These are phyloP conservation scores for Drosophila tani DNA, from an alignment of 1,140 invertebrate species.

Conservation along the genomic window DNA sequence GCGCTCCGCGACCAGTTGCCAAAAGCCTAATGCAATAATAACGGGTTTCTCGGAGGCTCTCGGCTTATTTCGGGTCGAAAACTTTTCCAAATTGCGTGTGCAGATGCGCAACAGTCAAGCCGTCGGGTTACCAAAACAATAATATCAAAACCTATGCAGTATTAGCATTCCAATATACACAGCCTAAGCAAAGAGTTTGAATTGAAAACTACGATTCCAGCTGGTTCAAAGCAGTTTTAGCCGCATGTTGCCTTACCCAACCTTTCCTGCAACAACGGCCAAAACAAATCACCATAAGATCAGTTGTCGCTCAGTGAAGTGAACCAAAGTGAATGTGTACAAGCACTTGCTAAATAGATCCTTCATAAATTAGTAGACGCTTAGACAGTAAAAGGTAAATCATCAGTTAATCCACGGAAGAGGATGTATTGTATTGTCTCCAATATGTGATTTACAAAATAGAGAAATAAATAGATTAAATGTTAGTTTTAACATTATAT, in stretches of 20 bases:
- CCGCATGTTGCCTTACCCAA: constrained; percentile 29
- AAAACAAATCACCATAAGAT: constrained; percentile 43
- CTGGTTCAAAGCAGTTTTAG: constrained; percentile 59
- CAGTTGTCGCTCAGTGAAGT: constrained; percentile 35
- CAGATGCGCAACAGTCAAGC: constrained; percentile 22
- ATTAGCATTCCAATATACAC: constrained; percentile 24
- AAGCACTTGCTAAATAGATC: neutral
- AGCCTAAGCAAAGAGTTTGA: constrained; percentile 47
- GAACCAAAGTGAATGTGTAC: constrained; percentile 18
- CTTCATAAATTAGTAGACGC: neutral
- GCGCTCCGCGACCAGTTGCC: constrained; percentile 27
- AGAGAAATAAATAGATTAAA: neutral
- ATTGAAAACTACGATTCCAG: constrained; percentile 34
- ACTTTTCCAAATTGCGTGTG: constrained; percentile 29
- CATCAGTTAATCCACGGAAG: constrained; percentile 1
- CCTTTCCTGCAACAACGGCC: constrained; percentile 22
- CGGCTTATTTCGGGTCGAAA: constrained; percentile 12
- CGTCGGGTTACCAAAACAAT: constrained; percentile 18
- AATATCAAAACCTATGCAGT: constrained; percentile 1
- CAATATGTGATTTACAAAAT: neutral
- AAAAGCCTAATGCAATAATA: constrained; percentile 53
- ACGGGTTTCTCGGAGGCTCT: constrained; percentile 57
- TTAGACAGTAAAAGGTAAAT: constrained; percentile 44
- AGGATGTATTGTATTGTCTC: neutral
- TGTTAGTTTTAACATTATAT: too few species aligned